Evolutionary conservation across 2,113 vertebrate species (phyloP).

Genomic region (Thunnus thynnus): DNA sequence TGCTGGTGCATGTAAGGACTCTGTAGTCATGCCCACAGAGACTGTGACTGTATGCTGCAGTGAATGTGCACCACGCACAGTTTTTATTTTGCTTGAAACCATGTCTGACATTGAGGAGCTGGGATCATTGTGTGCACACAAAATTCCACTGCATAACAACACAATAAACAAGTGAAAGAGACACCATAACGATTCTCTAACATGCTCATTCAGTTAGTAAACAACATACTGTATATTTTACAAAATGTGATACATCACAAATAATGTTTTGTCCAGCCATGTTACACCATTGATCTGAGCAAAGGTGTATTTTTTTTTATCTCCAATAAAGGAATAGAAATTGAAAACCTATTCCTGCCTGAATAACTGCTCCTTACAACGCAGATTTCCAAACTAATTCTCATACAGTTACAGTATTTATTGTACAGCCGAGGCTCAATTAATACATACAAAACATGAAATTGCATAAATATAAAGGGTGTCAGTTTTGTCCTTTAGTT

Average conservation of each 20-base stretch:
- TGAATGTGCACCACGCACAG: conserved; percentile 7
- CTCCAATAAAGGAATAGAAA: not conserved
- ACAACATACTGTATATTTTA: not conserved
- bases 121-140: not conserved
- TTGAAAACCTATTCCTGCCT: not conserved
- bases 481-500: no score
- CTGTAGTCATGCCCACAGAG: conserved; percentile 9
- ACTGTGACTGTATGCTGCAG: conserved; percentile 15
- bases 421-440: not conserved
- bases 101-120: conserved; percentile 31
- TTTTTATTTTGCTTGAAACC: conserved; percentile 29
- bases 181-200: not conserved
- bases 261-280: not conserved
- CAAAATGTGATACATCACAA: not conserved
- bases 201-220: not conserved
- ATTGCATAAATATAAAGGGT: no score
- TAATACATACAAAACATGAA: not conserved
- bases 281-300: not conserved
- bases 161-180: conserved; percentile 3
- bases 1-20: conserved; percentile 39
- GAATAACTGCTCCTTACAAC: not conserved
- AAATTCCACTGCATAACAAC: conserved; percentile 7
- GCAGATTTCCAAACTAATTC: not conserved
- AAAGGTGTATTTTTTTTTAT: not conserved
- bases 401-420: not conserved